phyloP scores from a whole-genome alignment of 2,888 invertebrate genomes.

The Luperina testacea region DNA sequence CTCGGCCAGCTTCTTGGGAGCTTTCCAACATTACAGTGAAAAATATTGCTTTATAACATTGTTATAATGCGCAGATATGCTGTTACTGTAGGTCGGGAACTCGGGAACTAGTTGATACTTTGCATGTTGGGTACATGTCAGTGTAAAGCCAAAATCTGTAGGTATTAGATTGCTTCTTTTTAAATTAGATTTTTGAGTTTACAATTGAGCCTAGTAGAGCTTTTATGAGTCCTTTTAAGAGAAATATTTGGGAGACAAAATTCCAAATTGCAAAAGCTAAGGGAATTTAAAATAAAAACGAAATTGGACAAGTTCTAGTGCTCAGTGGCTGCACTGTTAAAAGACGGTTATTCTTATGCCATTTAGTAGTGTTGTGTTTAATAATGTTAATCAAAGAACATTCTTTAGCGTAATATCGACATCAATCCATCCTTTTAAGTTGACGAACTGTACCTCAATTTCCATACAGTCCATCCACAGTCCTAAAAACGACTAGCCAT shows the following conservation, averaged over 20 bases:
- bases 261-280: not conserved
- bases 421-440: not conserved
- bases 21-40: constrained; percentile 27
- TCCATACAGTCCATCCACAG: constrained; percentile 15
- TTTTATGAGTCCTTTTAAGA: not conserved
- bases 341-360: not conserved
- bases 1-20: constrained; percentile 39
- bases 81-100: not conserved
- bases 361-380: not conserved
- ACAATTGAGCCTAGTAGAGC: not conserved
- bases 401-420: not conserved
- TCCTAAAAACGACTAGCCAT: constrained; percentile 19
- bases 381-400: not conserved
- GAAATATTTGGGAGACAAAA: not conserved
- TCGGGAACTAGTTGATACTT: not conserved
- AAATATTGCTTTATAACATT: constrained; percentile 15
- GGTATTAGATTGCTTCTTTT: not conserved
- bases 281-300: not conserved
- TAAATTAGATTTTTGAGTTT: not conserved
- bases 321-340: not conserved
- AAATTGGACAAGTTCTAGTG: not conserved
- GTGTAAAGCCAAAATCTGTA: not conserved
- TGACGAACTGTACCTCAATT: constrained; percentile 12
- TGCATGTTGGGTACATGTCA: not conserved
- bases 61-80: not conserved